phyloP scores from a whole-genome alignment of 2,113 vertebrate genomes.

The Struthidea cinerea region DNA sequence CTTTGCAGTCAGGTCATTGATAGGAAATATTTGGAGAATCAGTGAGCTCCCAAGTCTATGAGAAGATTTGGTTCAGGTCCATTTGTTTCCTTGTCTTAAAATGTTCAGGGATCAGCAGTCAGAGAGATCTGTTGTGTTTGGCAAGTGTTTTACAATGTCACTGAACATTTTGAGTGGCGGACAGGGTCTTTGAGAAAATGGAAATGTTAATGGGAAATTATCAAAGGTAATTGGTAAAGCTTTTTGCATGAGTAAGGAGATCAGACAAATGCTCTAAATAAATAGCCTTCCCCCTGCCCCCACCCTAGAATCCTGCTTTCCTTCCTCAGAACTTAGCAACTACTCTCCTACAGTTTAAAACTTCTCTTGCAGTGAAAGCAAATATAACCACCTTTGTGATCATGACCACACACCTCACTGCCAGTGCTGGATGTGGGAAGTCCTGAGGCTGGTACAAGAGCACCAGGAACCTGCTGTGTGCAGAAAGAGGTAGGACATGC shows the following conservation, averaged over 20 bases:
- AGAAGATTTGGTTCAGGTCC: not conserved
- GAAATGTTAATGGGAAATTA: not conserved
- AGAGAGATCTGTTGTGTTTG: not conserved
- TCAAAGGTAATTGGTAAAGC: not conserved
- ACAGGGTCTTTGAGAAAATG: not conserved
- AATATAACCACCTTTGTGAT: not conserved
- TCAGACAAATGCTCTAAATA: not conserved
- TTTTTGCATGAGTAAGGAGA: not conserved
- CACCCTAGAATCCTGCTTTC: not conserved
- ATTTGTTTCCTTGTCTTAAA: not conserved
- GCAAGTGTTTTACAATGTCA: not conserved
- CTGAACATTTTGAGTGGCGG: not conserved
- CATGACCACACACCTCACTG: not conserved
- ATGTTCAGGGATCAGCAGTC: not conserved
- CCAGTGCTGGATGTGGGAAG: not conserved
- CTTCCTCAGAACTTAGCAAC: not conserved
- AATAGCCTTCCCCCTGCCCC: not conserved
- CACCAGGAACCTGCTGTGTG: not conserved
- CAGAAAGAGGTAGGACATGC: not conserved
- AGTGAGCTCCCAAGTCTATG: not conserved
- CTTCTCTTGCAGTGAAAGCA: not conserved
- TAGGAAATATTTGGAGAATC: not conserved
- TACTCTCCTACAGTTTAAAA: not conserved
- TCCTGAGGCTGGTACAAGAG: not conserved
- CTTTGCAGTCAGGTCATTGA: not conserved